A percentile compares a stretch with the other conserved stretches of the same genome.
phyloP scores from a whole-genome alignment of 1,140 invertebrate genomes.

The Homarus americanus region DNA sequence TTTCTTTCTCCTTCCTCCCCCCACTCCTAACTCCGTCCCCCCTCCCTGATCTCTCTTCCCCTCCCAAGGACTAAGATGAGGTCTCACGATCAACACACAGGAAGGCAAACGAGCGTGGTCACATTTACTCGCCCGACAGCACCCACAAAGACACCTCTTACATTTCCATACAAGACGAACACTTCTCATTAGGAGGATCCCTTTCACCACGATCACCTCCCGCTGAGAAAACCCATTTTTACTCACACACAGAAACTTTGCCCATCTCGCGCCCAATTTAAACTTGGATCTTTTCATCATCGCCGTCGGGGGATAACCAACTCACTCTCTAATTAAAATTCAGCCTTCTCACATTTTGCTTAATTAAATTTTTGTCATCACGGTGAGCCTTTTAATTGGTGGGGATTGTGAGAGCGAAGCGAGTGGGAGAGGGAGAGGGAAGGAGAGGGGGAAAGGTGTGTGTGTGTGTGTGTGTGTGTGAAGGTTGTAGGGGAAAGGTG shows the following conservation, averaged over 20 bases:
- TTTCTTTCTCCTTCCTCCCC: neutral
- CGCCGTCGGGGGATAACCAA: slow-evolving; percentile 56
- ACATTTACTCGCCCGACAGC: slow-evolving; percentile 22
- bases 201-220: slow-evolving; percentile 65
- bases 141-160: slow-evolving; percentile 53
- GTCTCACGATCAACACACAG: slow-evolving; percentile 1
- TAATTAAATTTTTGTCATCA: slow-evolving; percentile 75
- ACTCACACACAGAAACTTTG: slow-evolving; percentile 45
- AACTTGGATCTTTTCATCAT: slow-evolving; percentile 73
- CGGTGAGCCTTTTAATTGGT: slow-evolving; percentile 73
- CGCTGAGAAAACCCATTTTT: slow-evolving; percentile 73
- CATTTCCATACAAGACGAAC: slow-evolving; percentile 70
- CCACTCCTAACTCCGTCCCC: neutral
- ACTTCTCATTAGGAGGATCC: slow-evolving; percentile 69
- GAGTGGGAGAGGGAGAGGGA: neutral
- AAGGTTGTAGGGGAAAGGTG: neutral
- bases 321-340: slow-evolving; percentile 75
- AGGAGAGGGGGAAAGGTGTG: neutral
- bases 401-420: slow-evolving; percentile 43
- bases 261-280: slow-evolving; percentile 71
- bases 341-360: slow-evolving; percentile 75
- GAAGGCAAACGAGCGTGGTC: slow-evolving; percentile 8
- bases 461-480: neutral
- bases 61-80: neutral
- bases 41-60: neutral